A percentile compares a stretch with the other conserved stretches of the same genome.
Evolutionary conservation across 2,888 invertebrate species (phyloP).

Genomic region (Meghimatium bilineatum): DNA sequence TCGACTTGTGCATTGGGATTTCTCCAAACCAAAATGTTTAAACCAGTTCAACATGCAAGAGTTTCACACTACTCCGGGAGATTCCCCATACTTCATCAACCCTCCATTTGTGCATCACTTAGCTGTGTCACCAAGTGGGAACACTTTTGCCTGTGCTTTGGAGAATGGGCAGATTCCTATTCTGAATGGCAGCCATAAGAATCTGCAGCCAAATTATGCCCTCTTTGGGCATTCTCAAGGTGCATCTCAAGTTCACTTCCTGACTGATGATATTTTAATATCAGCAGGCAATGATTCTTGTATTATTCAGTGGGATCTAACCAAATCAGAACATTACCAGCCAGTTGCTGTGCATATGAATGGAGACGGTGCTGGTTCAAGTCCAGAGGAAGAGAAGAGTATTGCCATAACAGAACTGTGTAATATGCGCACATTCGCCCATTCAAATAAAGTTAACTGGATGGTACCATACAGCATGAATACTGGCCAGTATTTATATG

Average conservation of each 20-base stretch:
- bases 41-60: conserved; percentile 74
- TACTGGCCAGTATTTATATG: conserved; percentile 59
- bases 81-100: conserved; percentile 71
- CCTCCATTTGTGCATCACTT: conserved; percentile 74
- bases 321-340: conserved; percentile 57
- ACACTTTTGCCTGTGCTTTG: conserved; percentile 68
- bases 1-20: conserved; percentile 75
- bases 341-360: conserved; percentile 42
- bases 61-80: conserved; percentile 61
- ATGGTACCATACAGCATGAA: conserved; percentile 62
- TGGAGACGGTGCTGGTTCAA: conserved; percentile 44
- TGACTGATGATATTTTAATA: conserved; percentile 62
- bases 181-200: conserved; percentile 66
- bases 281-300: conserved; percentile 73
- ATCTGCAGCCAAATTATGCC: conserved; percentile 62
- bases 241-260: conserved; percentile 74
- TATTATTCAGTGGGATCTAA: conserved; percentile 69
- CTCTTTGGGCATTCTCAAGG: conserved; percentile 73
- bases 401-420: conserved; percentile 60
- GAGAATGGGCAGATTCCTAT: conserved; percentile 73
- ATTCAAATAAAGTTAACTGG: conserved; percentile 73
- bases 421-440: conserved; percentile 59
- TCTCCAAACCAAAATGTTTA: conserved; percentile 66
- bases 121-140: conserved; percentile 60
- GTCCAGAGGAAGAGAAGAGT: conserved; percentile 59